Evolutionary conservation across 2,797 vertebrate genomes (phyloP).

Genomic region (Gorsachius magnificus): DNA sequence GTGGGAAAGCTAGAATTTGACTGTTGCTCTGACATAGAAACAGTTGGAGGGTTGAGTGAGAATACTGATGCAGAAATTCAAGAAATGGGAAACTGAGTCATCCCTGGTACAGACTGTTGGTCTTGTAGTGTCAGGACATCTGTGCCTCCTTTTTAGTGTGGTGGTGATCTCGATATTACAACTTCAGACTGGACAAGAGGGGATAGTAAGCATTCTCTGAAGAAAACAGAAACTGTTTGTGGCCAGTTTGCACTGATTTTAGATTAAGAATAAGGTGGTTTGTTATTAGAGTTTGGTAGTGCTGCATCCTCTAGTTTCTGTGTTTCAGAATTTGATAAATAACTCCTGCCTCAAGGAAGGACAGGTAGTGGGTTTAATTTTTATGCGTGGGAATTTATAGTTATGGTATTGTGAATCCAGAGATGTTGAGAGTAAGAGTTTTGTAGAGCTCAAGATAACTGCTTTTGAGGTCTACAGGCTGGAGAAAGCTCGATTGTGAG

Average conservation of each 20-base stretch:
- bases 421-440: not conserved
- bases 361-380: not conserved
- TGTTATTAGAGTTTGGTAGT: not conserved
- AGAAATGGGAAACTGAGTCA: not conserved
- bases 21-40: not conserved
- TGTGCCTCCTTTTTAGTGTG: not conserved
- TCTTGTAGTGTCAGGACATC: rapidly evolving
- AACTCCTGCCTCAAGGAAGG: not conserved
- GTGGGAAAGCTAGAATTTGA: not conserved
- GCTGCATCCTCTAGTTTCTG: not conserved
- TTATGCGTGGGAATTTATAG: not conserved
- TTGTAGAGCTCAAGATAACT: not conserved
- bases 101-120: not conserved
- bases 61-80: not conserved
- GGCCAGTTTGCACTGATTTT: not conserved
- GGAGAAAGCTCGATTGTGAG: not conserved
- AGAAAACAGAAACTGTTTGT: not conserved
- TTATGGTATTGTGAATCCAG: not conserved
- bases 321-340: not conserved
- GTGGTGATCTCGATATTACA: not conserved
- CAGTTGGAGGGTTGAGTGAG: not conserved
- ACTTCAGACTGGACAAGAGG: not conserved
- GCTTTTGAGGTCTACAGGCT: not conserved
- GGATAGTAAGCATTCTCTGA: not conserved
- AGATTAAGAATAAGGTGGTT: not conserved